These are phyloP conservation scores for Sebastes jordani DNA, from an alignment of 2,797 vertebrate genomes.

Conservation along the genomic window DNA sequence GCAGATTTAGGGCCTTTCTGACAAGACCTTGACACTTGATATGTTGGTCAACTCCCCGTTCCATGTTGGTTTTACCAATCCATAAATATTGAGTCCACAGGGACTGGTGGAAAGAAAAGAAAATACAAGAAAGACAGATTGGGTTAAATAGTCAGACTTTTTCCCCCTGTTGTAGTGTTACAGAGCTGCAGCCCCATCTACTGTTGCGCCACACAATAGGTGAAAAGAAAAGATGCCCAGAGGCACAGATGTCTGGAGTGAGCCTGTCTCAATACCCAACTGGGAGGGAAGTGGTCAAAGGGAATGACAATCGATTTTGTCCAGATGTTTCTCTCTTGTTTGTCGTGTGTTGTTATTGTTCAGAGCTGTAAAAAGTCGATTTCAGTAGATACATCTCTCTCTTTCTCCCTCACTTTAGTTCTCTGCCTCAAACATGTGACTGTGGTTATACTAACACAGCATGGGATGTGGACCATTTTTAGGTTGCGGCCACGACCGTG, in stretches of 20 bases:
- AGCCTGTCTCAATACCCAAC: constrained; percentile 30
- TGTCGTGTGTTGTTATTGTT: constrained; percentile 55
- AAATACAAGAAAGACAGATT: constrained; percentile 6
- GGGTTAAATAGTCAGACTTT: constrained; percentile 25
- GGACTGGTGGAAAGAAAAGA: constrained; percentile 48
- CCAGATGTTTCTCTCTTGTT: constrained; percentile 27
- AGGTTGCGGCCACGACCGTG: constrained; percentile 72
- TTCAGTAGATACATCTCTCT: constrained; percentile 46
- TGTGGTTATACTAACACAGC: constrained; percentile 76
- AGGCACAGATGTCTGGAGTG: constrained; percentile 55
- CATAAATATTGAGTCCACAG: constrained; percentile 73
- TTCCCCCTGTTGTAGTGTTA: constrained; percentile 25
- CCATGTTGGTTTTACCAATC: constrained; percentile 74
- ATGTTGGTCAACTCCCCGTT: constrained; percentile 76
- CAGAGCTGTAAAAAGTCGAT: constrained; percentile 30
- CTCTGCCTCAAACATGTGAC: constrained; percentile 70
- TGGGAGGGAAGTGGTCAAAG: constrained; percentile 39
- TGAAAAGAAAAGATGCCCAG: constrained; percentile 29
- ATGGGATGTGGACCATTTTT: constrained; percentile 78
- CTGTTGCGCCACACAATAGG: constrained; percentile 70
- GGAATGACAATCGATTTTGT: constrained; percentile 27
- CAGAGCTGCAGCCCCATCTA: constrained; percentile 80
- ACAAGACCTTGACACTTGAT: constrained; percentile 78
- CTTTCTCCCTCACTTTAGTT: constrained; percentile 35
- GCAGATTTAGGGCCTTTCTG: constrained; percentile 77